These are phyloP conservation scores for Caradrina kadenii DNA, from an alignment of 2,888 invertebrate species.

Conservation along the genomic window DNA sequence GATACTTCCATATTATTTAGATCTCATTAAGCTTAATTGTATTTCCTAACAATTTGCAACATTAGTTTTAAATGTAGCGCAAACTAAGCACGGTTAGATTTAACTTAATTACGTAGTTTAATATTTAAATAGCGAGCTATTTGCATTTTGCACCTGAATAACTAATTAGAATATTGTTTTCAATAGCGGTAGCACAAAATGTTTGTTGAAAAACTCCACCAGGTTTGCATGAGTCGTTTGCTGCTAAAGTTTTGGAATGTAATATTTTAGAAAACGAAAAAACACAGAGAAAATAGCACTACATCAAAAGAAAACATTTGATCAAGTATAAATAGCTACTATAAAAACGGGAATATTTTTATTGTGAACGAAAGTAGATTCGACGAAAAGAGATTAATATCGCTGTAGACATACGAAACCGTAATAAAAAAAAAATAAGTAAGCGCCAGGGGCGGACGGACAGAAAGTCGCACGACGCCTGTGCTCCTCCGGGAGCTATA, in stretches of 20 bases:
- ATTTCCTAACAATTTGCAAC: constrained; percentile 1
- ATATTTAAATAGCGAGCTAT: constrained; percentile 12
- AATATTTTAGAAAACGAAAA: constrained; percentile 27
- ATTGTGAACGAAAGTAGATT: constrained; percentile 50
- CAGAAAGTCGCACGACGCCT: constrained; percentile 74
- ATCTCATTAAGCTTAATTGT: constrained; percentile 2
- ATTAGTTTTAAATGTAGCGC: not conserved
- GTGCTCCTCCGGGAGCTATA: constrained; percentile 78
- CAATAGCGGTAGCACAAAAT: constrained; percentile 25
- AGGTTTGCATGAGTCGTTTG: constrained; percentile 24
- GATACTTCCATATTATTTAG: constrained; percentile 25
- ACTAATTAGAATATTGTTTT: constrained; percentile 33
- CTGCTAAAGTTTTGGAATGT: constrained; percentile 20
- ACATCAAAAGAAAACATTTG: constrained; percentile 48
- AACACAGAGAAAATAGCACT: constrained; percentile 9
- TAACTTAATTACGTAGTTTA: not conserved
- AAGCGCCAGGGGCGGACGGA: constrained; percentile 74
- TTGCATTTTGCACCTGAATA: constrained; percentile 39
- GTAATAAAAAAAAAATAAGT: constrained; percentile 81
- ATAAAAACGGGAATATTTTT: constrained; percentile 47
- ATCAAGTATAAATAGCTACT: constrained; percentile 37
- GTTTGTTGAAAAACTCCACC: constrained; percentile 14
- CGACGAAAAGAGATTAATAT: constrained; percentile 69
- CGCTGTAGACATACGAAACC: constrained; percentile 73
- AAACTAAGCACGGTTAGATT: not conserved